Evolutionary conservation across 2,797 vertebrate genomes (phyloP), one percentile per base, ranked within the genome.

Genomic region (Alauda arvensis): DNA sequence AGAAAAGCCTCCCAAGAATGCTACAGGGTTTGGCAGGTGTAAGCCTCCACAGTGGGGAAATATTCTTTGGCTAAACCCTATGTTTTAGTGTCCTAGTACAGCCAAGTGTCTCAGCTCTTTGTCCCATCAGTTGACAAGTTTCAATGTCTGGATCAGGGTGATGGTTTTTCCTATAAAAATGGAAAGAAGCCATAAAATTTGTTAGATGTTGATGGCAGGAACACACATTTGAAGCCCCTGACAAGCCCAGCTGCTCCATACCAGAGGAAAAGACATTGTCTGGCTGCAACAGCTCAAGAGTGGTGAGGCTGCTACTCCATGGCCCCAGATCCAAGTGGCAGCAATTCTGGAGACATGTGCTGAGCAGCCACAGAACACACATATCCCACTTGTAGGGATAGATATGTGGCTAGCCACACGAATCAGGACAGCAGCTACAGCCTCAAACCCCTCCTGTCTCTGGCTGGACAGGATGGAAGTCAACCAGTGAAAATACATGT

Each of bases 51-150:
- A 4, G 3, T 52, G 77, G 46, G 81, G 46, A 37, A 83, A 37
- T 79, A 68, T 26, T n/a, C 77, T 87, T 84, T 82, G 82, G 63
- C 66, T 94, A 92, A 85, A 77, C 80, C 80, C 79, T 93, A 81
- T 68, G 70, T 67, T 91, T 91, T 71, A 93, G 67, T 72, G 87
- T 92, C 76, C 85, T 86, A 92, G 57, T 40, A 91, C 77, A 77
- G 90, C 61, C 93, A 87, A 87, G 83, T 75, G 85, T 82, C 85
- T 78, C 92, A 87, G 88, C 53, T 93, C 85, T 94, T 61, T 95
- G 90, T 93, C 78, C 80, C 89, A 86, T 89, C 88, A 72, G 94
- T 77, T 89, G 91, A 80, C 61, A 87, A 87, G 68, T 91, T 84
- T 95, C 93, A 85, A 74, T 75, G 69, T 75, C 91, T 80, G 91